Conservation (phyloP, 2,113 vertebrate species). For the Myotis davidii region DNA sequence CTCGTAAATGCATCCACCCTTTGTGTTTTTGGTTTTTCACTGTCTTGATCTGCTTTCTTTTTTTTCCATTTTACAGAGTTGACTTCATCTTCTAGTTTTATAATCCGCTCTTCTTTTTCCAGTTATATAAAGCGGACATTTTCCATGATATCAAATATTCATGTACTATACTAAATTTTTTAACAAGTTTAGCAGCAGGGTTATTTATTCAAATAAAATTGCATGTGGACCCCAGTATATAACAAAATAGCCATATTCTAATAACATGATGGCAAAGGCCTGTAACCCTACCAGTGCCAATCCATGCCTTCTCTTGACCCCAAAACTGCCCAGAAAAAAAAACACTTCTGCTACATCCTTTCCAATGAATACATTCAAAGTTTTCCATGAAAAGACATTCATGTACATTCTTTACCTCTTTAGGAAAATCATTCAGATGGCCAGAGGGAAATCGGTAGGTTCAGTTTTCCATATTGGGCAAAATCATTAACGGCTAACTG, state of each 20-base stretch:
- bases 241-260: background rate
- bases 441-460: background rate
- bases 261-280: accelerated
- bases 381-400: background rate
- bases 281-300: background rate
- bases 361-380: background rate
- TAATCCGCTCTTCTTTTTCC: background rate
- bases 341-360: background rate
- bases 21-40: background rate
- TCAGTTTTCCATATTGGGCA: background rate
- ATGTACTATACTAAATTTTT: background rate
- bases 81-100: background rate
- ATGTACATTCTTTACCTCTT: background rate
- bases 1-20: background rate
- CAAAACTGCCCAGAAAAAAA: background rate
- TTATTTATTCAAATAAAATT: background rate
- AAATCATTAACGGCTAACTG: background rate
- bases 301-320: background rate
- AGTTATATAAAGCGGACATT: background rate
- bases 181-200: background rate
- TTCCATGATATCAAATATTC: background rate
- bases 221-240: background rate
- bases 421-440: constrained; percentile 10
- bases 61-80: background rate
- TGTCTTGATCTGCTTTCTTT: background rate